Conservation (phyloP, 2,888 invertebrate genomes). For the Galerucella nymphaeae region DNA sequence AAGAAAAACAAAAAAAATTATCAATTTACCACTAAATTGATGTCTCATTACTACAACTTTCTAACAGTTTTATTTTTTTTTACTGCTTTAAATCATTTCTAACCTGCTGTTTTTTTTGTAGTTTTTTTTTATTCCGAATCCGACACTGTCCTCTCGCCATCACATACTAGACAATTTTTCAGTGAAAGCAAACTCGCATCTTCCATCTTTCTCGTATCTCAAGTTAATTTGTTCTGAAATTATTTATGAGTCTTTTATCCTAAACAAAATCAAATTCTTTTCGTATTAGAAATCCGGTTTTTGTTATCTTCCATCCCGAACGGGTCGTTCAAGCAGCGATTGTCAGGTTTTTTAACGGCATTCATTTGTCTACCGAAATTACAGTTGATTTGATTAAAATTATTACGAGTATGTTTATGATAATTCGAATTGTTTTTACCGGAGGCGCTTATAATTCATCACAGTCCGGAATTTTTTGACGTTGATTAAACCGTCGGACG, state of each 20-base stretch:
- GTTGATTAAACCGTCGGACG: not conserved
- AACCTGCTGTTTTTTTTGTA: not conserved
- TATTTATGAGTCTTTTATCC: slow-evolving; percentile 49
- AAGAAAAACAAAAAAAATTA: no score
- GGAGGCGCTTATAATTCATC: not conserved
- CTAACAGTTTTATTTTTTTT: not conserved
- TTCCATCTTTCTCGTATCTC: slow-evolving; percentile 25
- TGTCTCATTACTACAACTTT: no score
- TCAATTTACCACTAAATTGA: no score
- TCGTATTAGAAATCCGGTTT: slow-evolving; percentile 47
- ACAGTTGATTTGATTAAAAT: slow-evolving; percentile 46
- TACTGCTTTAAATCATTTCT: not conserved
- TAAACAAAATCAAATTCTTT: slow-evolving; percentile 48
- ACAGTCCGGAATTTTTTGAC: not conserved
- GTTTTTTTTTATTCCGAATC: not conserved
- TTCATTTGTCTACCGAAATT: slow-evolving; percentile 48
- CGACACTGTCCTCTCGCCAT: not conserved
- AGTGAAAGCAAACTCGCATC: slow-evolving; percentile 32
- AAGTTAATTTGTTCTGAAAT: slow-evolving; percentile 44
- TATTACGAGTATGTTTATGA: slow-evolving; percentile 34
- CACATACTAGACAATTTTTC: slow-evolving; percentile 27
- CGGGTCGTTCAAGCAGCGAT: slow-evolving; percentile 42
- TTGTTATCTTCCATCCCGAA: slow-evolving; percentile 44
- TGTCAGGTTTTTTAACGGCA: slow-evolving; percentile 48
- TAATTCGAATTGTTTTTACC: slow-evolving; percentile 24